These are phyloP conservation scores for Lepus americanus DNA, from an alignment of 2,113 vertebrate species.

Conservation along the genomic window DNA sequence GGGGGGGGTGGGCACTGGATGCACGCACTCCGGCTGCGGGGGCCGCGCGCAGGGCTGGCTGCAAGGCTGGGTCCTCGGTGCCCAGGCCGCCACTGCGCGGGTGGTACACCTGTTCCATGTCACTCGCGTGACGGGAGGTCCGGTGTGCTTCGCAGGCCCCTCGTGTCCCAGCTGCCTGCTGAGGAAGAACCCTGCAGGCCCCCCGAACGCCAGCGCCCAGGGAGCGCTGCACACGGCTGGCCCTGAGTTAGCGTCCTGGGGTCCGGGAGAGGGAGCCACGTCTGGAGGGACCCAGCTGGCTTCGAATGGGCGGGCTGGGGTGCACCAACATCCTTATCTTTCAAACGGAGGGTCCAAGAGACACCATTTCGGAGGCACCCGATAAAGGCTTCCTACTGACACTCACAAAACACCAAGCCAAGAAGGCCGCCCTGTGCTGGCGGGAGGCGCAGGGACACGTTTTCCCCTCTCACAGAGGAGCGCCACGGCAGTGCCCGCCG, in stretches of 20 bases:
- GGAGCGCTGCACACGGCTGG: neutral
- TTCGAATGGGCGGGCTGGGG: too few relatives aligned
- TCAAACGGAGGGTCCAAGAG: neutral
- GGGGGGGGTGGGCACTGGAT: too few relatives aligned
- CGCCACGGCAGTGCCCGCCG: neutral
- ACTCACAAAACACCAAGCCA: neutral
- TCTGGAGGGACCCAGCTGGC: neutral
- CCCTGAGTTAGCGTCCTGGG: too few relatives aligned
- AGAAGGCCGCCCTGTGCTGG: neutral
- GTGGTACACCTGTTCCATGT: neutral
- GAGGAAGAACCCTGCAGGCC: neutral
- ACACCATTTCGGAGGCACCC: neutral
- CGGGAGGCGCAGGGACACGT: too few relatives aligned
- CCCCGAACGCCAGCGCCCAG: neutral
- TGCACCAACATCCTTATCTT: rapidly evolving
- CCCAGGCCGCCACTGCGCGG: neutral
- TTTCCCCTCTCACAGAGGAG: neutral
- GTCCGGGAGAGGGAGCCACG: neutral
- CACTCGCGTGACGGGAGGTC: neutral
- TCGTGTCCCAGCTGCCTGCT: neutral
- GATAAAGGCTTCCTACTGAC: neutral
- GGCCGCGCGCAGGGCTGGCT: rapidly evolving
- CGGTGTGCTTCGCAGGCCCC: neutral
- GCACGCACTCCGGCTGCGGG: too few relatives aligned
- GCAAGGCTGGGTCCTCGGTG: rapidly evolving